phyloP scores from a whole-genome alignment of 1,140 invertebrate species.

The Drosophila gunungcola region DNA sequence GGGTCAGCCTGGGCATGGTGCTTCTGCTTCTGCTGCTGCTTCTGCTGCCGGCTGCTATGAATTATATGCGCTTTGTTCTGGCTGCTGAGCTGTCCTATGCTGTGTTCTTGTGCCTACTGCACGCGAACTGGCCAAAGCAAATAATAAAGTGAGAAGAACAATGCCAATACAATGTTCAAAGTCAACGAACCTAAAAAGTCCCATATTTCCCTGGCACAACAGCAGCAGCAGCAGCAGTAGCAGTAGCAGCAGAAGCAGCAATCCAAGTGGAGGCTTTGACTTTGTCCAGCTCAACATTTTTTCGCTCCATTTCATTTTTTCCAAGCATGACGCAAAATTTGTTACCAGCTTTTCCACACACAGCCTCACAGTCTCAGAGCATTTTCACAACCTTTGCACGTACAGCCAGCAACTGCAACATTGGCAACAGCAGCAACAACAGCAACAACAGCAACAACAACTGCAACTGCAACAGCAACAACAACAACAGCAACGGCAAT shows the following conservation, averaged over 20 bases:
- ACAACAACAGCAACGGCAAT: slow-evolving; percentile 66
- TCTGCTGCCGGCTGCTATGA: slow-evolving; percentile 61
- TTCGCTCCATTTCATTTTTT: slow-evolving; percentile 84
- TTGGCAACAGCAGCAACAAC: slow-evolving; percentile 13
- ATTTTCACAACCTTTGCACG: slow-evolving; percentile 83
- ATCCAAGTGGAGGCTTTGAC: slow-evolving; percentile 64
- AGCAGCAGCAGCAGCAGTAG: slow-evolving; percentile 24
- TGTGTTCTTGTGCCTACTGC: slow-evolving; percentile 66
- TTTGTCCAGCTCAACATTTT: slow-evolving; percentile 79
- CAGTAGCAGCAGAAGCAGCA: slow-evolving; percentile 18
- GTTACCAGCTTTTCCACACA: slow-evolving; percentile 80
- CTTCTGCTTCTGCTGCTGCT: slow-evolving; percentile 14
- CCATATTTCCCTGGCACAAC: slow-evolving; percentile 75
- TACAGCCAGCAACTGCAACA: slow-evolving; percentile 53
- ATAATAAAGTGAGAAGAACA: slow-evolving; percentile 83
- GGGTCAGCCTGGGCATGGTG: slow-evolving; percentile 58
- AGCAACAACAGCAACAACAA: slow-evolving; percentile 47
- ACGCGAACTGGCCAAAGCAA: slow-evolving; percentile 78
- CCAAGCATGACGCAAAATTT: slow-evolving; percentile 83
- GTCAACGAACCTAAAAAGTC: slow-evolving; percentile 83
- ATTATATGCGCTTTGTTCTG: slow-evolving; percentile 81
- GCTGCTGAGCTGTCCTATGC: slow-evolving; percentile 29
- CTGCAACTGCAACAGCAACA: slow-evolving; percentile 35
- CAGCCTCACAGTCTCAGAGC: slow-evolving; percentile 60
- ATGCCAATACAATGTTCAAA: slow-evolving; percentile 80